Base-by-base conservation (phyloP, 2,113 vertebrate genomes). In the Malurus melanocephalus region DNA sequence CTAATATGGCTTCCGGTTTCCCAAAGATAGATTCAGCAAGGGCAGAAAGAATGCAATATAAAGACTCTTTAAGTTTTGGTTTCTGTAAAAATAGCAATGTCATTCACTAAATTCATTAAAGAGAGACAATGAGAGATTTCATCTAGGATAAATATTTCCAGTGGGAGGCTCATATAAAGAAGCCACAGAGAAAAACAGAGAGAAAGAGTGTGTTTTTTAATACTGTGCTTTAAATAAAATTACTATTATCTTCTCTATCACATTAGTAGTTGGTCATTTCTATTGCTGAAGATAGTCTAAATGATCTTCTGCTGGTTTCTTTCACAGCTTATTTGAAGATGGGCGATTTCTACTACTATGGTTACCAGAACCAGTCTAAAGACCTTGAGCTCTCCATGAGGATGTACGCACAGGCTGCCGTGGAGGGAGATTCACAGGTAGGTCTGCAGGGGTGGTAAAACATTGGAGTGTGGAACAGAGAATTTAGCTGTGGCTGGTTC, bases 321-420 rank as follows among this genome's bases (percentile, higher is more conserved):
- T 89, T 77, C 77, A 55, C 93, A 99, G 99, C 98, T 33, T 98
- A 99, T 92, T 95, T 99, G 96, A 99, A 98, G 96, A 98, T 99
- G 98, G 99, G 99, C 4, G 99, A 99, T 93, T 98, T 98, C 94
- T 98, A 98, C 95, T 98, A 98, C 80, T 98, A 98, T 7, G 97
- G 98, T 53, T 96, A 96, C 90, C 95, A 96, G 84, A 97, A 97
- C 80, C 95, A 96, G 46, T 94, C 97, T 14, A 96, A 93, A 94
- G 96, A 98, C 62, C 92, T 97, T 7, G 95, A 95, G 83, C 73
- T 95, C 86, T 98, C 98, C 7, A 76, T 98, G 93, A 92, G 94
- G 69, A 98, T 99, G 98, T 99, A 99, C 0, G 97, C 98, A 73
- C 98, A 98, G 88, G 98, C 99, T 16, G 99, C 98, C 0, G 52